Percentiles rank a stretch among this genome's conserved stretches.
phyloP scores from a whole-genome alignment of 2,888 invertebrate species.

The Perithous albicinctus region DNA sequence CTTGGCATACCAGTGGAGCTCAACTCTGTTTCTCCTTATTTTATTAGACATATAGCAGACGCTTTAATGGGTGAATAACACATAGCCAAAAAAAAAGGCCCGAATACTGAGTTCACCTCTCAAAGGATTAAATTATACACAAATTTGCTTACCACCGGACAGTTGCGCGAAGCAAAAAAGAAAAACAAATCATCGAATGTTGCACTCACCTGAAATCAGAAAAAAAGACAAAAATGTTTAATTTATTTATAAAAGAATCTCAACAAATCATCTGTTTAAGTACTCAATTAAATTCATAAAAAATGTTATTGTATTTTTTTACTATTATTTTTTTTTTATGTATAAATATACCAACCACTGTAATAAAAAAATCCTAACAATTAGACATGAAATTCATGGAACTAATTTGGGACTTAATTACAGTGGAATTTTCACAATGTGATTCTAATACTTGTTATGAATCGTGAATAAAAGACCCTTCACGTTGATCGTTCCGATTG shows the following conservation, averaged over 20 bases:
- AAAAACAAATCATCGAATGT: not conserved
- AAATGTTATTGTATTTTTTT: too few relatives aligned
- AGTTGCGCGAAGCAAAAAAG: not conserved
- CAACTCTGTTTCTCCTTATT: slow-evolving; percentile 40
- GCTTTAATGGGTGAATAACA: slow-evolving; percentile 1
- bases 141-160: slow-evolving; percentile 5
- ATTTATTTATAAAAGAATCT: not conserved
- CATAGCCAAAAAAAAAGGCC: not conserved
- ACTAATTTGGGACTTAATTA: too few relatives aligned
- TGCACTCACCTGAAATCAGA: slow-evolving; percentile 27
- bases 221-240: not conserved
- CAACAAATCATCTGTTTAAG: not conserved
- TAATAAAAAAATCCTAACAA: too few relatives aligned
- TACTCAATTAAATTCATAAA: too few relatives aligned
- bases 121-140: not conserved
- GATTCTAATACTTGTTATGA: too few relatives aligned
- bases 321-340: too few relatives aligned
- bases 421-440: too few relatives aligned
- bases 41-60: not conserved
- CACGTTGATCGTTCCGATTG: too few relatives aligned
- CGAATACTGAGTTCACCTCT: not conserved
- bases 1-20: slow-evolving; percentile 63
- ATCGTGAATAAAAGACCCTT: too few relatives aligned
- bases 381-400: too few relatives aligned
- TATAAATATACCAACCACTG: too few relatives aligned